phyloP scores from a whole-genome alignment of 2,888 invertebrate genomes.

The Oxycera nigricornis region DNA sequence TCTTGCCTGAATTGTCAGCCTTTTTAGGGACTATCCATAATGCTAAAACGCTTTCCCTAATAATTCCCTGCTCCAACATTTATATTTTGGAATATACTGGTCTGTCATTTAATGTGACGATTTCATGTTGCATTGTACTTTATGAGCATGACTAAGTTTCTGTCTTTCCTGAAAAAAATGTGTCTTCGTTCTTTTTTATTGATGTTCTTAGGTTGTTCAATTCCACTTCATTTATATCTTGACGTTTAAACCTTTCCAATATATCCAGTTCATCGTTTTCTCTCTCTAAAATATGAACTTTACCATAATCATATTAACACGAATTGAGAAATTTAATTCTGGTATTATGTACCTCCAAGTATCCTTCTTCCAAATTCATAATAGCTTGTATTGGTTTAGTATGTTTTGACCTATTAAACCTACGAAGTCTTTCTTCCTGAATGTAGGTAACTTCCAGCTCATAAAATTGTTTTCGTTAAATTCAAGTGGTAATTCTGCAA shows the following conservation, averaged over 20 bases:
- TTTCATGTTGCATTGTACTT: conserved; percentile 38
- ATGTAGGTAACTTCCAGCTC: conserved; percentile 43
- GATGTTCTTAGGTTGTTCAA: background rate
- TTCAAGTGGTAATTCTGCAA: conserved; percentile 13
- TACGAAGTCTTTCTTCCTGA: conserved; percentile 42
- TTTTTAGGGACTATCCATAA: conserved; percentile 48
- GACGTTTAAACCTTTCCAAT: background rate
- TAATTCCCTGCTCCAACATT: conserved; percentile 49
- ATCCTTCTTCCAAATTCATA: conserved; percentile 41
- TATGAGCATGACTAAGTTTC: conserved; percentile 51
- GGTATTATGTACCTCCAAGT: conserved; percentile 31
- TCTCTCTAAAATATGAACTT: background rate
- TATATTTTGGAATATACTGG: conserved; percentile 45
- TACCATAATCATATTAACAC: conserved; percentile 33
- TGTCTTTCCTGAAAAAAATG: conserved; percentile 53
- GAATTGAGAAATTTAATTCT: conserved; percentile 41
- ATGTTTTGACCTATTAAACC: conserved; percentile 43
- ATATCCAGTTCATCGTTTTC: background rate
- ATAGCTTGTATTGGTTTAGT: conserved; percentile 45
- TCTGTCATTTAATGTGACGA: conserved; percentile 2
- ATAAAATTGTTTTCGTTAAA: conserved; percentile 29
- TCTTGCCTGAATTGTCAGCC: conserved; percentile 40
- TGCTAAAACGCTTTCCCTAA: conserved; percentile 44
- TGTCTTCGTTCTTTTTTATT: conserved; percentile 50
- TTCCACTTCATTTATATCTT: conserved; percentile 8